Evolutionary conservation across 2,888 invertebrate species (phyloP), one percentile per base, ranked within the genome.

Genomic region (Neuroscelio doddi): DNA sequence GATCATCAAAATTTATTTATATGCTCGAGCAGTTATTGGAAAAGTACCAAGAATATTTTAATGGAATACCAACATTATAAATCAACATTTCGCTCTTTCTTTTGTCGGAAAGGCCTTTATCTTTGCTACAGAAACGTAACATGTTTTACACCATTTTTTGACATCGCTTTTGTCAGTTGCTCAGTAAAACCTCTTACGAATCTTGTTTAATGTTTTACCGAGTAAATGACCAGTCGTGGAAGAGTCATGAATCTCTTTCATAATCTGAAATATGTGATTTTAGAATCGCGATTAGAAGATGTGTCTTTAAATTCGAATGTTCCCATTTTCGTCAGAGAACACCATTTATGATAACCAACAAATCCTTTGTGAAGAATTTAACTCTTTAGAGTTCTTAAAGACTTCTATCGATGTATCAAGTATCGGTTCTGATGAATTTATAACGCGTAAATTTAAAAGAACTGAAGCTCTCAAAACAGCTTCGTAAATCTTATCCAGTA

Each of bases 191-290:
- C 36, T 69, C 64, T 68, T 73, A 16, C 45, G 59, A 51, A 74
- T 59, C 38, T 71, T 71, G 1, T 49, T 32, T 17, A 74, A 39
- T 0, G 74, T 77, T 36, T 73, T 75, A 16, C 72, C 68, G 0
- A 74, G 39, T 8, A 77, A 71, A 52, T 77, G 74, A n/a, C 72
- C 74, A 16, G 72, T 72, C 0, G 71, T 38, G 1, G 70, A 47
- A 17, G 70, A 70, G 57, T 66, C 56, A 50, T 76, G 73, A 16
- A 68, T 36, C 42, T 65, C 64, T 21, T 44, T 30, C 8, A 75
- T 21, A 10, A 72, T 44, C 38, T 62, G 46, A 9, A 9, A n/a
- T 12, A 68, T 51, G 21, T 39, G 64, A 21, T 24, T 47, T 39
- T n/a, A 67, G 61, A 14, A 62, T 17, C 1, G 61, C 16, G 5